Conservation (phyloP, 2,113 vertebrate genomes). For the Aptenodytes forsteri region DNA sequence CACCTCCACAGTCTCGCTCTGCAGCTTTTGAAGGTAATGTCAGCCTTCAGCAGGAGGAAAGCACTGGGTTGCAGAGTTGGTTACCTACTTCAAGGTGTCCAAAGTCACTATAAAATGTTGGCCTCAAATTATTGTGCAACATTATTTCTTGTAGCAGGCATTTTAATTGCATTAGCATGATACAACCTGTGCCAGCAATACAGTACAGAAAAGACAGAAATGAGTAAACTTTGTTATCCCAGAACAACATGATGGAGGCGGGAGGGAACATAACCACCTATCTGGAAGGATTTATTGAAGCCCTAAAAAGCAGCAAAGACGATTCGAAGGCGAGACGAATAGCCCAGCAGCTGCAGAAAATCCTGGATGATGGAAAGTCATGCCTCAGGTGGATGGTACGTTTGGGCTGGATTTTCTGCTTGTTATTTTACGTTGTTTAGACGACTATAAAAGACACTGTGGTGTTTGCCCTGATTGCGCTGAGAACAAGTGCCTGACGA, state of each 20-base stretch:
- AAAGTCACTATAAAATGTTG: neutral
- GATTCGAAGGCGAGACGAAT: accelerated
- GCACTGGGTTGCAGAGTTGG: neutral
- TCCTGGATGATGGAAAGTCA: accelerated
- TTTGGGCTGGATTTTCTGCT: neutral
- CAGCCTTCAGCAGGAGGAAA: neutral
- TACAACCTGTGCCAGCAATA: neutral
- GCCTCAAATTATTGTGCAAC: neutral
- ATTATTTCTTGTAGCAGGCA: neutral
- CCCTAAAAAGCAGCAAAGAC: neutral
- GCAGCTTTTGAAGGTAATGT: neutral
- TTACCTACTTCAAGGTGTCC: neutral
- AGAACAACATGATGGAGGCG: accelerated
- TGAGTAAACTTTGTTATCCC: neutral
- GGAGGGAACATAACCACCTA: neutral
- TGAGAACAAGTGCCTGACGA: neutral
- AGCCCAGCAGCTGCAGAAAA: neutral
- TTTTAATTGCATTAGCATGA: neutral
- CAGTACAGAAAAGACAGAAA: neutral
- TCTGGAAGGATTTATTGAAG: neutral
- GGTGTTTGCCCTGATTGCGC: neutral
- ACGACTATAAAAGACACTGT: accelerated
- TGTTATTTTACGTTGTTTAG: accelerated
- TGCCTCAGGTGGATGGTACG: neutral
- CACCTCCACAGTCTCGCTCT: neutral